phyloP scores from a whole-genome alignment of 2,113 vertebrate genomes.

The Tringa solitaria region DNA sequence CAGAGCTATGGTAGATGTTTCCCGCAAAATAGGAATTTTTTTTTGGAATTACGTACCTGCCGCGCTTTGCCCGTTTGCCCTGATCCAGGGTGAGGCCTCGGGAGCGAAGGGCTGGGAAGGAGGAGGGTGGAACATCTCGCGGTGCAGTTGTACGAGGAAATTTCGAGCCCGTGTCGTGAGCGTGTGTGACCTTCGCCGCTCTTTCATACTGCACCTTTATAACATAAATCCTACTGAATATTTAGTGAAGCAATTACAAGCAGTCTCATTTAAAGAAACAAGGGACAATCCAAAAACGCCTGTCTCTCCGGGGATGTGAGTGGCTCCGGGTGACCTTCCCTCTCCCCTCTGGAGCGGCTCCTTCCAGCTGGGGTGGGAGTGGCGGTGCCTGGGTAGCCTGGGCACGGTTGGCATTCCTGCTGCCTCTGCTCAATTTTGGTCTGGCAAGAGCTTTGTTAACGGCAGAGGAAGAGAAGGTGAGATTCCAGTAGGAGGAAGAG shows the following conservation, averaged over 20 bases:
- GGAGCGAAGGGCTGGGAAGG: neutral
- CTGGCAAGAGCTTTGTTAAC: neutral
- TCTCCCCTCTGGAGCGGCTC: neutral
- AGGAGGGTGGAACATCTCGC: neutral
- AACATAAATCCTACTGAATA: slow-evolving; percentile 61
- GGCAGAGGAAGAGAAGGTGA: neutral
- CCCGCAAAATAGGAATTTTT: neutral
- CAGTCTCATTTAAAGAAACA: slow-evolving; percentile 51
- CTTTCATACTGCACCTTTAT: slow-evolving; percentile 10
- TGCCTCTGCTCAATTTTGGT: neutral
- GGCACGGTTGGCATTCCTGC: neutral
- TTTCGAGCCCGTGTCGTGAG: neutral
- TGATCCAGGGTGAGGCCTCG: neutral
- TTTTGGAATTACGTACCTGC: neutral
- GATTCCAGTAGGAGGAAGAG: neutral
- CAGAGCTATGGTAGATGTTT: neutral
- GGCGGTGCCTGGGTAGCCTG: neutral
- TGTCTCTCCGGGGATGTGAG: neutral
- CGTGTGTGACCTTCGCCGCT: slow-evolving; percentile 37
- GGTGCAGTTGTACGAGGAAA: neutral
- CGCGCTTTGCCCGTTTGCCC: accelerated
- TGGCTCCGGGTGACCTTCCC: slow-evolving; percentile 20
- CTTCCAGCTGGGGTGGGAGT: neutral
- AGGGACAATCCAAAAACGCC: neutral
- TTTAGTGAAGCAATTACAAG: slow-evolving; percentile 58